phyloP scores from a whole-genome alignment of 2,888 invertebrate genomes.

The Monoplex corrugatus region DNA sequence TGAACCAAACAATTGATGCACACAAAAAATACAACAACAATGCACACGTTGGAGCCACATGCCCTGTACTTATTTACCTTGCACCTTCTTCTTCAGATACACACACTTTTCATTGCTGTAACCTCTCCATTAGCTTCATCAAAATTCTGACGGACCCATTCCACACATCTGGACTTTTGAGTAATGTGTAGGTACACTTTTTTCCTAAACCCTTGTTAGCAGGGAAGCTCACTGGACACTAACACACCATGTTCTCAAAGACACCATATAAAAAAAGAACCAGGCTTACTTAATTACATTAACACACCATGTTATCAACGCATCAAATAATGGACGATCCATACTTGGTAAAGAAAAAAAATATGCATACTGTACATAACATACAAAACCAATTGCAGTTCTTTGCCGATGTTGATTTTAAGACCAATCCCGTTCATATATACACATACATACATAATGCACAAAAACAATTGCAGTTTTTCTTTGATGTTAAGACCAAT shows the following conservation, averaged over 20 bases:
- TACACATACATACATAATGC: no score
- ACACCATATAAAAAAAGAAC: no score
- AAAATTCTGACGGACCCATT: background rate
- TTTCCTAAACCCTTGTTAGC: conserved; percentile 9
- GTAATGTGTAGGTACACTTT: background rate
- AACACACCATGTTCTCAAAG: background rate
- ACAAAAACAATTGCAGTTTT: no score
- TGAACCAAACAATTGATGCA: background rate
- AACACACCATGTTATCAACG: no score
- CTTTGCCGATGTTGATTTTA: no score
- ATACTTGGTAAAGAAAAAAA: no score
- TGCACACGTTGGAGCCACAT: conserved; percentile 32
- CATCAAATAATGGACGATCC: no score
- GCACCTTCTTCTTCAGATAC: background rate
- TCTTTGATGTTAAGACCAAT: no score
- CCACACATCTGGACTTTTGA: background rate
- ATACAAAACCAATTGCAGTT: no score
- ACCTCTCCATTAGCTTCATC: background rate
- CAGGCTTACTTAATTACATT: no score
- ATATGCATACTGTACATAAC: no score
- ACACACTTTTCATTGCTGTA: background rate
- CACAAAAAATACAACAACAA: background rate
- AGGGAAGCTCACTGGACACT: conserved; percentile 39
- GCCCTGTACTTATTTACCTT: background rate
- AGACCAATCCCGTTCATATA: no score